phyloP scores from a whole-genome alignment of 2,113 vertebrate genomes.

The Melospiza georgiana region DNA sequence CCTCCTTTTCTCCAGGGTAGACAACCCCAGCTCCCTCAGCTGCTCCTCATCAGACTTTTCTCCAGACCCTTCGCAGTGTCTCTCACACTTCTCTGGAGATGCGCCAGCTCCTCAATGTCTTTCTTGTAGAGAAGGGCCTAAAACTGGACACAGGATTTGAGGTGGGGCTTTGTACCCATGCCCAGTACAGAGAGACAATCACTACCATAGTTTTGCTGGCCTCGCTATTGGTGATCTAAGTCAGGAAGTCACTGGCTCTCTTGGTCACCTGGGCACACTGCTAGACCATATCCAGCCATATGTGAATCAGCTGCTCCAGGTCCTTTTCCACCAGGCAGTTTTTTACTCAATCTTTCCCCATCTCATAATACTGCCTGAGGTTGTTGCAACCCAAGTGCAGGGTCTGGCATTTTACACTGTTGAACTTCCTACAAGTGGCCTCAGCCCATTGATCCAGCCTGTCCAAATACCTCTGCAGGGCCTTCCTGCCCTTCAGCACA shows the following conservation, averaged over 20 bases:
- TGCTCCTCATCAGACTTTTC: no score
- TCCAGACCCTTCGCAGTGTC: no score
- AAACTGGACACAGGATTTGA: background rate
- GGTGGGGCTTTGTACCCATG: background rate
- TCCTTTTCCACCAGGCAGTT: background rate
- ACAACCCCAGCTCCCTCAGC: no score
- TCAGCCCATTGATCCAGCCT: background rate
- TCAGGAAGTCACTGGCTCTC: background rate
- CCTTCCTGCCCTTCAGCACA: background rate
- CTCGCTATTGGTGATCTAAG: background rate
- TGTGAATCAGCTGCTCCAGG: fast-evolving
- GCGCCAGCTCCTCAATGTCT: no score
- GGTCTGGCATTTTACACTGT: fast-evolving
- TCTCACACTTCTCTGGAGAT: no score
- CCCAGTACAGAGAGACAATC: no score
- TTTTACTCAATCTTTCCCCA: background rate
- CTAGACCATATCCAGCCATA: background rate
- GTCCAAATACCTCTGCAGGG: background rate
- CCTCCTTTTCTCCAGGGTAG: no score
- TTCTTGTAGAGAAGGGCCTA: background rate
- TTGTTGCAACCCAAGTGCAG: background rate
- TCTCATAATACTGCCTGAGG: background rate
- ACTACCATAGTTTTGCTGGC: background rate
- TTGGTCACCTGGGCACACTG: background rate
- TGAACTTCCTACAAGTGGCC: no score